Base-by-base conservation (phyloP, 2,113 vertebrate genomes). In the Oncorhynchus tshawytscha region DNA sequence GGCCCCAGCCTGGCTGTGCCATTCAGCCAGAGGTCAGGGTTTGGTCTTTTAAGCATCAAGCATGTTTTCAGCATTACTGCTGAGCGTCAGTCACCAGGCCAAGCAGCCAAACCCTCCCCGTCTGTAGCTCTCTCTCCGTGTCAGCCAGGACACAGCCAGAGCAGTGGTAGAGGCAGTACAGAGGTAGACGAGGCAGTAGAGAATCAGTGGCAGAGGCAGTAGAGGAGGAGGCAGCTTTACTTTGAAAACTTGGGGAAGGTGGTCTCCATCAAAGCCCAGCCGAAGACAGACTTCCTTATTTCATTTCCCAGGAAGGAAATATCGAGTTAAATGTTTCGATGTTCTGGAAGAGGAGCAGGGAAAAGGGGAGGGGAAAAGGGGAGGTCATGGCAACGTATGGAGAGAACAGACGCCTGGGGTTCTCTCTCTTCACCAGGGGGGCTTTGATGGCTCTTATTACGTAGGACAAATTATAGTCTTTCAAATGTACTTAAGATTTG, bases 1-100 rank as follows among this genome's bases (percentile, higher is more conserved):
- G 16, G 24, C 31, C 76, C 71, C 22, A 39, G 78, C 74, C 48
- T 74, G 74, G 75, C 86, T 71, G 70, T 86, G 82, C 84, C 85
- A 91, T 90, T 89, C 89, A 89, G 86, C 90, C 90, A 87, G 88
- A 88, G 91, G 88, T 90, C 89, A 91, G 81, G 81, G 85, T 84
- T 91, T 90, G 81, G 77, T 78, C 86, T 87, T 92, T 93, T 90
- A 86, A 92, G 92, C 90, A 84, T 87, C 48, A 76, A 73, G 84
- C 90, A 89, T 93, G 90, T 92, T 93, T 93, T 92, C 86, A 78
- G 82, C 88, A 90, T 93, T 91, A 92, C 15, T 54, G 16, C 51
- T 18, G 51, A 16, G 51, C 51, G 1, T 54, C 51, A 80, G 60
- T 85, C 81, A 86, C 85, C 72, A 71, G 87, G 90, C 88, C 92